Percentiles rank a stretch among this genome's conserved stretches.
Conservation (phyloP, 2,797 vertebrate genomes). For the Nyctalus aviator region DNA sequence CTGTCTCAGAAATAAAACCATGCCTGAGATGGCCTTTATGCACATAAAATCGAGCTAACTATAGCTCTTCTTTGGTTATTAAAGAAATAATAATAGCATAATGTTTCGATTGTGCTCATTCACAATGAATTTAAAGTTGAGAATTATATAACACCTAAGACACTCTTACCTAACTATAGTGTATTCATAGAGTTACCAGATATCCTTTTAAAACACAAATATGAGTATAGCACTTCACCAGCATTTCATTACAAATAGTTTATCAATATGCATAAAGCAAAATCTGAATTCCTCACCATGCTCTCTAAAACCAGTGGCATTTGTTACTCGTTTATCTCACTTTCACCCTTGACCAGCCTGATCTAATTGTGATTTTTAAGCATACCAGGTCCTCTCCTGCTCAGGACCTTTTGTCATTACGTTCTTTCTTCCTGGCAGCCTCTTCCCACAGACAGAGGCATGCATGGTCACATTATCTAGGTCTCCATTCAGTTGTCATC, state of each 20-base stretch:
- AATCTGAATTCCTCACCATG: background rate
- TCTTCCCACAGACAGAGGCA: background rate
- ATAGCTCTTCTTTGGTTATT: background rate
- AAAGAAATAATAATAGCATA: background rate
- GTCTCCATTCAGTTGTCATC: background rate
- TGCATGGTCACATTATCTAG: background rate
- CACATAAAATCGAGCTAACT: background rate
- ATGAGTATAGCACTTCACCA: background rate
- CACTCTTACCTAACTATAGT: background rate
- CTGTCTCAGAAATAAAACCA: slow-evolving; percentile 9
- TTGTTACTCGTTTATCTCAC: background rate
- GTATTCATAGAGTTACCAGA: background rate
- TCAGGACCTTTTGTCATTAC: background rate
- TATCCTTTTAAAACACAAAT: background rate
- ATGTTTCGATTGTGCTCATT: background rate
- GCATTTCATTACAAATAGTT: background rate
- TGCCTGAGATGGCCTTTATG: background rate
- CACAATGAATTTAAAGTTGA: background rate
- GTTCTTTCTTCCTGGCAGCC: background rate
- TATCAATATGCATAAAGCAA: background rate
- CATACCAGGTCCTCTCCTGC: background rate
- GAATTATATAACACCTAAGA: background rate
- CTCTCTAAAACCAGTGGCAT: background rate
- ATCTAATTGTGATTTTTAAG: background rate
- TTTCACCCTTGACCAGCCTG: background rate